Percentiles rank a stretch among this genome's conserved stretches.
phyloP scores from a whole-genome alignment of 1,140 invertebrate species.

The Himalopsyche phryganea region DNA sequence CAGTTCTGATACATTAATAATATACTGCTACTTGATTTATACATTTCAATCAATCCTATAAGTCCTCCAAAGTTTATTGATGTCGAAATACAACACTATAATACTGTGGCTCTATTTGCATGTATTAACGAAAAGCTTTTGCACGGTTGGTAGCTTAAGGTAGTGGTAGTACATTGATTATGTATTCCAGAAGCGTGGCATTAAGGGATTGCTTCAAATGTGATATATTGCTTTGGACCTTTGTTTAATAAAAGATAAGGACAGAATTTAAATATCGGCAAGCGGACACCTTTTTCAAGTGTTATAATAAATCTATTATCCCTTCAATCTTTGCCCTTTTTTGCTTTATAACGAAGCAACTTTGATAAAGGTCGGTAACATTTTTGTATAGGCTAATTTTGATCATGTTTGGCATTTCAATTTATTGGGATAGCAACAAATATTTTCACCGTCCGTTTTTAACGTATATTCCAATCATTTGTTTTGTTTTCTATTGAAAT shows the following conservation, averaged over 20 bases:
- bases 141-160: not conserved
- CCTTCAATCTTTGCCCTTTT: too few relatives aligned
- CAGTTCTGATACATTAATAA: too few relatives aligned
- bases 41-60: too few relatives aligned
- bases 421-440: too few relatives aligned
- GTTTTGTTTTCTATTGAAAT: too few relatives aligned
- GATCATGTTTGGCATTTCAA: too few relatives aligned
- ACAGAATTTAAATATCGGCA: slow-evolving; percentile 14
- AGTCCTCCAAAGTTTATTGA: too few relatives aligned
- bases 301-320: not conserved
- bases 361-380: not conserved
- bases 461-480: too few relatives aligned
- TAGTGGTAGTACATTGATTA: slow-evolving; percentile 1
- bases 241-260: slow-evolving; percentile 22
- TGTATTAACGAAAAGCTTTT: not conserved
- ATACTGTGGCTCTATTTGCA: slow-evolving; percentile 3
- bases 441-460: too few relatives aligned
- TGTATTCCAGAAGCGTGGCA: slow-evolving; percentile 6
- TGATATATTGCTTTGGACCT: slow-evolving; percentile 10
- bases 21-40: too few relatives aligned
- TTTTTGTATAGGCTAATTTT: too few relatives aligned
- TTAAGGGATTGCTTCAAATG: not conserved
- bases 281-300: not conserved
- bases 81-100: too few relatives aligned
- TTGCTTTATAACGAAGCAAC: not conserved